Base-by-base conservation (phyloP, 2,888 invertebrate species). In the Cremastobaeus sp. region DNA sequence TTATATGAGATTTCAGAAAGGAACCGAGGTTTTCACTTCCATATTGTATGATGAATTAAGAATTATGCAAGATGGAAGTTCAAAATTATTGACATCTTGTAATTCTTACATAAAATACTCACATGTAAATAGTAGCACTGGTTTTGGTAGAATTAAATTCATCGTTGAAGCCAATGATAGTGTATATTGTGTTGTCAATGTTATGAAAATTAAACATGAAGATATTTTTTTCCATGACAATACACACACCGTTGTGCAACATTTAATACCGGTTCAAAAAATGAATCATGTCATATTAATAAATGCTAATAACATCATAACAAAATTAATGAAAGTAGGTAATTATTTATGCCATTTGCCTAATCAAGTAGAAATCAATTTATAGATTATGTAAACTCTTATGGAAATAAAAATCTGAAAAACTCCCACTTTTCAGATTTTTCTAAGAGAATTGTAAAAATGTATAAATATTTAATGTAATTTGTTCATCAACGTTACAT, bases 21-120 rank as follows among this genome's bases (percentile, higher is more conserved):
- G 45, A 14, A 15, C 2, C 1, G 9, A 14, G 5, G 25, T 25
- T 6, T 45, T 28, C 15, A 6, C 45, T 1, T 45, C 45, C 4
- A n/a, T 14, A 14, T 3, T 45, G 5, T 45, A 45, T 28, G 45
- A 45, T 9, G 25, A 28, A 14, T 25, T 25, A 8, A 4, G 25
- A 25, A 25, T 25, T 8, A 25, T 8, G 8, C 25, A 25, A 25
- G 25, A 25, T 25, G 25, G 25, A 25, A 25, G 4, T 25, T 4
- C 14, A 28, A 28, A 28, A 28, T 15, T 6, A 28, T 45, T 21
- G 15, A 45, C 25, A 45, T 28, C 28, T 45, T 15, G 3, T 9
- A 45, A 45, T 11, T 45, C 45, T 1, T 45, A 45, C 28, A 28
- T 45, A 9, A 4, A 2, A 8, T 45, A 45, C n/a, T 1, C 14